Conservation (phyloP, 2,113 vertebrate genomes). For the Poeciliopsis retropinna region DNA sequence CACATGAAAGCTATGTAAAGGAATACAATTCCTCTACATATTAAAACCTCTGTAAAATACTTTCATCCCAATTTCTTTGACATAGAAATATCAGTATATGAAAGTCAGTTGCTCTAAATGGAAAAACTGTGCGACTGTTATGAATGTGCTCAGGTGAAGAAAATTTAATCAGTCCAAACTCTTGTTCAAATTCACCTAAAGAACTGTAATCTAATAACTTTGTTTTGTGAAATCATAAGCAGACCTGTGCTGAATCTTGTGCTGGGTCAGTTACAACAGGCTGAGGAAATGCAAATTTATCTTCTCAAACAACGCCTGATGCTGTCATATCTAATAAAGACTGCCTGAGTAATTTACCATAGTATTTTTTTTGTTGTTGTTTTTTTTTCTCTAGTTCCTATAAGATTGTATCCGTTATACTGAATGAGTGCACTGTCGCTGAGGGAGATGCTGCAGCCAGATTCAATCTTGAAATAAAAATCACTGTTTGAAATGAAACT, state of each 20-base stretch:
- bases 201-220: slow-evolving; percentile 24
- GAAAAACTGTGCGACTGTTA: slow-evolving; percentile 28
- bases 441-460: slow-evolving; percentile 65
- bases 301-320: slow-evolving; percentile 32
- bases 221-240: slow-evolving; percentile 20
- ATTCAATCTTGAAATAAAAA: slow-evolving; percentile 70
- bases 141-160: slow-evolving; percentile 27
- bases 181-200: not conserved
- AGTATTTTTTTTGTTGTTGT: slow-evolving; percentile 36
- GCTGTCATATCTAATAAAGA: slow-evolving; percentile 48
- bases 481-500: slow-evolving; percentile 64
- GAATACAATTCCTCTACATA: not conserved
- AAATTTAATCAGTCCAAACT: slow-evolving; percentile 48
- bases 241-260: slow-evolving; percentile 1
- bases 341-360: slow-evolving; percentile 63
- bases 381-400: slow-evolving; percentile 52
- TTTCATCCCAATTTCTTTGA: slow-evolving; percentile 7
- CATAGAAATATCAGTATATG: slow-evolving; percentile 18
- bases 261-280: slow-evolving; percentile 27
- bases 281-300: slow-evolving; percentile 20
- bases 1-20: not conserved
- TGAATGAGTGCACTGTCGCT: slow-evolving; percentile 55
- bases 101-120: slow-evolving; percentile 9
- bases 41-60: not conserved
- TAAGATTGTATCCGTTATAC: slow-evolving; percentile 68